Conservation (phyloP, 1,140 invertebrate genomes). For the Pogonomyrmex barbatus region DNA sequence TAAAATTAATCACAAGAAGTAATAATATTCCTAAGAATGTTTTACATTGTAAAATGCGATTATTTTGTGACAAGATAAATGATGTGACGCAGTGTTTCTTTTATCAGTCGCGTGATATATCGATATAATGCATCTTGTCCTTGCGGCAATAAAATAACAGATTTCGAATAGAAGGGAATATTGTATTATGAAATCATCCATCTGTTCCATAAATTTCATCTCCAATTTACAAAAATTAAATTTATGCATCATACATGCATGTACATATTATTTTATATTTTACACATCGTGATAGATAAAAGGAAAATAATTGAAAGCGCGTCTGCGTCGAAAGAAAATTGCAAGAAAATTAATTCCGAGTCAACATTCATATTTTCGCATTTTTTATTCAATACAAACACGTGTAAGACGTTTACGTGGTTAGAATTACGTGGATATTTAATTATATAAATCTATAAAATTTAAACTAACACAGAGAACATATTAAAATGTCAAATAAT, state of each 20-base stretch:
- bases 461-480: not conserved
- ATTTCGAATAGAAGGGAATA: not conserved
- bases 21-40: not conserved
- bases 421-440: not conserved
- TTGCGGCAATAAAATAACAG: not conserved
- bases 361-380: not conserved
- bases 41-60: conserved; percentile 22
- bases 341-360: not conserved
- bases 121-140: not conserved
- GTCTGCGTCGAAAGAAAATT: not conserved
- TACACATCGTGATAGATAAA: too few relatives aligned
- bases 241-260: not conserved
- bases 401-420: not conserved
- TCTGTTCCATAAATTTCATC: not conserved
- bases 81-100: not conserved
- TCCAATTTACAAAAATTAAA: not conserved
- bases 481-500: not conserved
- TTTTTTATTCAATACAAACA: not conserved
- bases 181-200: not conserved
- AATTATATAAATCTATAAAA: conserved; percentile 6
- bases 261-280: not conserved
- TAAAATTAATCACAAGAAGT: conserved; percentile 12
- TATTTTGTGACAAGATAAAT: not conserved
- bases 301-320: not conserved
- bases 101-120: not conserved